Base-by-base conservation (phyloP, 2,113 vertebrate genomes). In the Jacana jacana region DNA sequence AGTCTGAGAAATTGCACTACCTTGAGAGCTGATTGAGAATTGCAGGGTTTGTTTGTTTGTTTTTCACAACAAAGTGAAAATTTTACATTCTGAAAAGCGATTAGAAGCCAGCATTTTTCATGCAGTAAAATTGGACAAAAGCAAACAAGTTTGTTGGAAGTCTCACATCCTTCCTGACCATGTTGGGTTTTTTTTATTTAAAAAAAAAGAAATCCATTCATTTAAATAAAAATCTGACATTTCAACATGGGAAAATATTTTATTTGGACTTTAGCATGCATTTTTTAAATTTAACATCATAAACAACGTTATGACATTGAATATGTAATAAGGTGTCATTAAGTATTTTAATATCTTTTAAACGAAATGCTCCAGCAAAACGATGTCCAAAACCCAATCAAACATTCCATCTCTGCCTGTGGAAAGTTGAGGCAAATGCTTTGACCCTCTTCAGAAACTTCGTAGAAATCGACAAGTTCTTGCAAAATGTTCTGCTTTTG, bases 231-330 rank as follows among this genome's bases (percentile, higher is more conserved):
- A 86, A 28, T 8, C 37, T 81, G 86, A 55, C 57, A 23, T 77
- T 79, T 95, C 49, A 64, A 44, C 68, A 39, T 19, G 42, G 55
- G 73, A 84, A 81, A 84, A 42, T 84, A n/a, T 95, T 96, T 92
- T 68, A 17, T 52, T 92, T 95, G 86, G 86, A 44, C 33, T 78
- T 78, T 28, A 63, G 25, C 19, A 2, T 40, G 19, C 37, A 4
- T 54, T 84, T 37, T n/a, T 86, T 66, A 31, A 51, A 86, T 80
- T 42, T n/a, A 39, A 66, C 64, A 63, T 66, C 27, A 83, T 49
- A 40, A 58, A 91, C 80, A 30, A n/a, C 31, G 37, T 70, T 12
- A 25, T 89, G 70, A 7, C 55, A 86, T 90, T 82, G 63, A 75
- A 91, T 68, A 69, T 24, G 39, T 57, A 71, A 46, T 85, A 52